Percentiles rank a stretch among this genome's conserved stretches.
Conservation (phyloP, 2,888 invertebrate genomes). For the Philhelius pedissequus region DNA sequence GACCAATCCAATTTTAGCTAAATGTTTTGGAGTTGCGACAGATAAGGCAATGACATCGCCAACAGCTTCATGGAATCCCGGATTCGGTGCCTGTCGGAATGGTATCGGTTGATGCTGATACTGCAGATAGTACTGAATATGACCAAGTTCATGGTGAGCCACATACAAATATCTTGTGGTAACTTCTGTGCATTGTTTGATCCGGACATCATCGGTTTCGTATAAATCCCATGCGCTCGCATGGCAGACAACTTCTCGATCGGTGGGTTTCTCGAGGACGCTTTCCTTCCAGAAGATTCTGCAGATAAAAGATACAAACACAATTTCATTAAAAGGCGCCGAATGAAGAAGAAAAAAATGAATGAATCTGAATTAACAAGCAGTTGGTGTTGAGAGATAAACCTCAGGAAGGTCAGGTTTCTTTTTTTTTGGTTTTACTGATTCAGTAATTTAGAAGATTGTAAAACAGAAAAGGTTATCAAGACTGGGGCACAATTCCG, state of each 20-base stretch:
- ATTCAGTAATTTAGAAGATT: slow-evolving; percentile 2
- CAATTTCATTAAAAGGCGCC: background rate
- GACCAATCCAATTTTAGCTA: slow-evolving; percentile 84
- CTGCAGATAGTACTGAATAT: slow-evolving; percentile 85
- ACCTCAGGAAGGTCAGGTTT: slow-evolving; percentile 27
- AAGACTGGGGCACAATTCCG: background rate
- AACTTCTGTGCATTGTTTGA: slow-evolving; percentile 84
- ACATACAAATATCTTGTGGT: slow-evolving; percentile 81
- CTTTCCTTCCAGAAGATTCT: slow-evolving; percentile 90
- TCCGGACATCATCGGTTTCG: slow-evolving; percentile 88
- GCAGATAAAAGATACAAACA: background rate
- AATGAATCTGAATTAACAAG: slow-evolving; percentile 3
- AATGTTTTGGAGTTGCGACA: slow-evolving; percentile 85
- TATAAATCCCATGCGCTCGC: slow-evolving; percentile 94
- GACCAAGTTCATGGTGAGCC: slow-evolving; percentile 86
- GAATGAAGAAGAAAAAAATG: background rate
- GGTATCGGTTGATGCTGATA: slow-evolving; percentile 81
- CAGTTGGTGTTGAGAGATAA: slow-evolving; percentile 2
- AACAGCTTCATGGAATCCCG: slow-evolving; percentile 86
- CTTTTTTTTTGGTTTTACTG: background rate
- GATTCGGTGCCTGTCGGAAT: slow-evolving; percentile 82
- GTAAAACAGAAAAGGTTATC: slow-evolving; percentile 20
- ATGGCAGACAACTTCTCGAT: slow-evolving; percentile 88
- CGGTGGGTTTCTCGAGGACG: slow-evolving; percentile 87
- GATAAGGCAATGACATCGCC: slow-evolving; percentile 86